These are phyloP conservation scores for Hydropsyche tenuis DNA, from an alignment of 1,140 invertebrate species.

Conservation along the genomic window DNA sequence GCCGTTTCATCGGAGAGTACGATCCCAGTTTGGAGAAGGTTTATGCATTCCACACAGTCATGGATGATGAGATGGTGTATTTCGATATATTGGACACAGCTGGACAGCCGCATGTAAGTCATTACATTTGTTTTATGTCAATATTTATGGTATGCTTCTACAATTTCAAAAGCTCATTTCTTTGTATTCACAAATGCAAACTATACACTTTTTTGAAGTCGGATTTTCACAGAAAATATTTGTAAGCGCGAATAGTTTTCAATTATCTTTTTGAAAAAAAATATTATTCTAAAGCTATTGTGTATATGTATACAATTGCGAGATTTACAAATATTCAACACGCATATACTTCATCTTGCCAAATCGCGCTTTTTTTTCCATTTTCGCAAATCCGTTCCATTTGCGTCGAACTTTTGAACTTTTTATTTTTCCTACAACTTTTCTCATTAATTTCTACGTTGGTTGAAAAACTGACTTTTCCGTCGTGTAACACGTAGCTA, in stretches of 20 bases:
- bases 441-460: slow-evolving; percentile 5
- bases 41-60: slow-evolving; percentile 76
- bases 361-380: background rate
- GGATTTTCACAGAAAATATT: no score
- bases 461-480: background rate
- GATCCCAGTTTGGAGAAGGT: slow-evolving; percentile 80
- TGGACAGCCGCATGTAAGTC: slow-evolving; percentile 73
- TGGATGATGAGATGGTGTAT: slow-evolving; percentile 79
- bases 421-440: background rate
- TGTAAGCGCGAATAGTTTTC: no score
- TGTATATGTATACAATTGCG: no score
- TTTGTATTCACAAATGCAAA: no score
- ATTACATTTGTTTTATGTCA: slow-evolving; percentile 3
- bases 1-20: slow-evolving; percentile 84
- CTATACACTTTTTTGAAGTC: no score
- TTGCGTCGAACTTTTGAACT: background rate
- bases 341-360: no score
- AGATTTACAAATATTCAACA: no score
- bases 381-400: background rate
- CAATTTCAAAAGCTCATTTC: no score
- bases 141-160: background rate
- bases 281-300: no score
- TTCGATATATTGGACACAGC: slow-evolving; percentile 83
- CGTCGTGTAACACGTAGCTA: background rate
- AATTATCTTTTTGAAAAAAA: no score